Percentiles rank a stretch among this genome's conserved stretches.
Conservation (phyloP, 2,113 vertebrate species). For the Salvelinus fontinalis region DNA sequence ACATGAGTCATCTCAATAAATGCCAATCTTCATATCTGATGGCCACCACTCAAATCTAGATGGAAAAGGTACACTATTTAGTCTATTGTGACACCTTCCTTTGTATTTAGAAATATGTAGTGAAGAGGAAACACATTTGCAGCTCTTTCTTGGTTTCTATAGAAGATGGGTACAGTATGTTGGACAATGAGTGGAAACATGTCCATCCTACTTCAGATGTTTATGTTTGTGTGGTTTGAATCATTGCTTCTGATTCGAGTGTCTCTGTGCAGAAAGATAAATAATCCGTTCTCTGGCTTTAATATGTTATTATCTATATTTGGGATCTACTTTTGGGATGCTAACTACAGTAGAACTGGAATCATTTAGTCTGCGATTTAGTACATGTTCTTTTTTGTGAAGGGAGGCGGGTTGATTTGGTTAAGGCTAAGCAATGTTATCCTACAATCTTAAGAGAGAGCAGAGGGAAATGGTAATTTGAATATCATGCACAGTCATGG, state of each 20-base stretch:
- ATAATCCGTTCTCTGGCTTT: neutral
- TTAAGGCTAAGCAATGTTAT: conserved; percentile 10
- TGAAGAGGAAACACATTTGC: neutral
- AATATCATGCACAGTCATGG: conserved; percentile 11
- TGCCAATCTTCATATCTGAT: too few relatives aligned
- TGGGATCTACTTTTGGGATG: conserved; percentile 9
- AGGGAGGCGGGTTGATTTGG: neutral
- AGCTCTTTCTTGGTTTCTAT: neutral
- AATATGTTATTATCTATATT: neutral
- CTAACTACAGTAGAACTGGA: neutral
- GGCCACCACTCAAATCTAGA: too few relatives aligned
- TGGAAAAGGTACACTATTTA: too few relatives aligned
- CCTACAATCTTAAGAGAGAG: conserved; percentile 6
- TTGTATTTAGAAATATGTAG: neutral
- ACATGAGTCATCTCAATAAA: too few relatives aligned
- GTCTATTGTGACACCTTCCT: too few relatives aligned
- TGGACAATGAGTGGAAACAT: neutral
- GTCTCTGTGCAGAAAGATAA: conserved; percentile 1
- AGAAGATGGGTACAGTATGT: neutral
- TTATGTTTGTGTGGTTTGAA: neutral
- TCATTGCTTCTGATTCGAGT: neutral
- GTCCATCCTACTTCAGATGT: neutral
- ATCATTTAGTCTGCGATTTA: neutral
- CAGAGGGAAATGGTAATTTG: conserved; percentile 7
- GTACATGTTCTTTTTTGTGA: neutral